Evolutionary conservation across 2,888 invertebrate species (phyloP), one percentile per base, ranked within the genome.

Genomic region (Pseudolycoriella hygida): DNA sequence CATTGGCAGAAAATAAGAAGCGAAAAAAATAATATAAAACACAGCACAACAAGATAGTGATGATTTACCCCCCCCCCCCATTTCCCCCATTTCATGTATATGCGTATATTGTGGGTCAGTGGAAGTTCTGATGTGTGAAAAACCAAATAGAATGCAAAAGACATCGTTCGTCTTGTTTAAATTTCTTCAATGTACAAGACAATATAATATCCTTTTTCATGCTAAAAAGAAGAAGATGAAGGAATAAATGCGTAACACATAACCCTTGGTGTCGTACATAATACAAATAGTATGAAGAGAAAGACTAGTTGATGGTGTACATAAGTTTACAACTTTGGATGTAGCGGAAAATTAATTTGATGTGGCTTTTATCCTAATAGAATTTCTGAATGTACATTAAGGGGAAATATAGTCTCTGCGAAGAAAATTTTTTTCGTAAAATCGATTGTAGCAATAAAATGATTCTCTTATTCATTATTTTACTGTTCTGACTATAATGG

Each of bases 311-410:
- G 34, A 14, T 34, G 25, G 8, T 25, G n/a, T 12, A 12, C 11
- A 14, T 34, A 14, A 14, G 15, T 34, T 14, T 34, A 34, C 15
- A 34, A 4, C 12, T 10, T 34, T 34, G 15, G n/a, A 34, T 34
- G 34, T 34, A 34, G 15, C 12, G 34, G 15, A 34, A 14, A 34
- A 34, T 12, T 34, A 34, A 12, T 34, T 34, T 12, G 5, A 34
- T 34, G 34, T 12, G 15, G 40, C 40, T 40, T 40, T 40, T 40
- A 40, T 40, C 10, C 40, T 40, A 40, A 40, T 40, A 17, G 40
- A 40, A 40, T 40, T 40, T 19, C 5, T 17, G 12, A 40, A 40
- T 17, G 4, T 6, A 6, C n/a, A 40, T 4, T 40, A 40, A 17
- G 10, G 40, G 19, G 40, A 40, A 17, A 19, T 14, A 40, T 6